Conservation (phyloP, 2,113 vertebrate species). For the Hemiscyllium ocellatum region DNA sequence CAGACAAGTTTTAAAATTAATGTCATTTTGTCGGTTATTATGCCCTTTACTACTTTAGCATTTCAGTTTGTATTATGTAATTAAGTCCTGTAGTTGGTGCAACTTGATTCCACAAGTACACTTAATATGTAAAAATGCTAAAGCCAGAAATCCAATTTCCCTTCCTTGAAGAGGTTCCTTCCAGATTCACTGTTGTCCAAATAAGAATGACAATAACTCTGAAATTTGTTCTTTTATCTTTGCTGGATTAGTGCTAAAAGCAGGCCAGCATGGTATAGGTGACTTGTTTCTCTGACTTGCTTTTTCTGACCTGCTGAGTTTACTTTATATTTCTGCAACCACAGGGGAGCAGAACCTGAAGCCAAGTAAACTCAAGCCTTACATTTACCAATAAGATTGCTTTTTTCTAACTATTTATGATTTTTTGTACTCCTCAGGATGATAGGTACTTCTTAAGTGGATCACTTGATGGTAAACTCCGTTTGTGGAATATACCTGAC, state of each 20-base stretch:
- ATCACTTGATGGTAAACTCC: conserved; percentile 89
- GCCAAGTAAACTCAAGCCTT: neutral
- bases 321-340: neutral
- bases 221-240: neutral
- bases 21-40: neutral
- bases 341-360: neutral
- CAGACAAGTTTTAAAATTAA: neutral
- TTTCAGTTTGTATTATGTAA: neutral
- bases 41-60: neutral
- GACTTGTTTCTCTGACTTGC: neutral
- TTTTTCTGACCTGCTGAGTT: neutral
- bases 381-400: neutral
- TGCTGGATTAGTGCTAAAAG: neutral
- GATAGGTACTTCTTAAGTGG: conserved; percentile 96
- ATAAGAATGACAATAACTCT: neutral
- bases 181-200: neutral
- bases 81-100: neutral
- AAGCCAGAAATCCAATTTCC: neutral
- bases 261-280: neutral
- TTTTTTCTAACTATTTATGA: neutral
- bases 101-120: neutral
- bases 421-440: conserved; percentile 60
- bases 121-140: neutral
- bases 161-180: neutral
- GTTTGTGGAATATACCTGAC: conserved; percentile 98